Conservation (phyloP, 2,888 invertebrate genomes). For the Andricus curvator region DNA sequence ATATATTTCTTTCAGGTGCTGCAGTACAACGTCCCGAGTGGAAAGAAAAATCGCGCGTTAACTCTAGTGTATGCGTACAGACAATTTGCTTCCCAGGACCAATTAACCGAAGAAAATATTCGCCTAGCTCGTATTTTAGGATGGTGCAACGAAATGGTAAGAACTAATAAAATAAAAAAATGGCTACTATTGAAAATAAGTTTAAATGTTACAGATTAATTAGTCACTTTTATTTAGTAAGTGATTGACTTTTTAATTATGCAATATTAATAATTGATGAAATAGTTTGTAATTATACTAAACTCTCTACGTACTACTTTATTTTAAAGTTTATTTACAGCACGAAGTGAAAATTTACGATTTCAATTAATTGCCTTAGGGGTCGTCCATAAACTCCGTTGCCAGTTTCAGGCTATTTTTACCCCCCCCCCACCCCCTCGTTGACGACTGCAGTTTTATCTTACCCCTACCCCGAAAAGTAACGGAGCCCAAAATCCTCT, state of each 20-base stretch:
- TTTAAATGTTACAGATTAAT: not conserved
- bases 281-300: too few relatives aligned
- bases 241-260: too few relatives aligned
- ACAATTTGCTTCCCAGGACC: constrained; percentile 83
- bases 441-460: too few relatives aligned
- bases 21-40: constrained; percentile 95
- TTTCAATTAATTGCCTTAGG: not conserved
- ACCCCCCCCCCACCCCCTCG: too few relatives aligned
- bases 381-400: too few relatives aligned
- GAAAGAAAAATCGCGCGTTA: constrained; percentile 91
- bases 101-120: constrained; percentile 87
- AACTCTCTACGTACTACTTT: not conserved
- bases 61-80: constrained; percentile 88
- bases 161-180: constrained; percentile 23
- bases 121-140: constrained; percentile 91
- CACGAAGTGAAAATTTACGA: not conserved
- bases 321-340: not conserved
- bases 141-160: constrained; percentile 97
- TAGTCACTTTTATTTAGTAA: not conserved
- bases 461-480: too few relatives aligned
- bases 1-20: constrained; percentile 82
- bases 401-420: too few relatives aligned
- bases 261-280: not conserved
- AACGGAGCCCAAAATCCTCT: too few relatives aligned
- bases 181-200: not conserved